Conservation (phyloP, 2,797 vertebrate genomes). For the Tympanoctomys barrerae region DNA sequence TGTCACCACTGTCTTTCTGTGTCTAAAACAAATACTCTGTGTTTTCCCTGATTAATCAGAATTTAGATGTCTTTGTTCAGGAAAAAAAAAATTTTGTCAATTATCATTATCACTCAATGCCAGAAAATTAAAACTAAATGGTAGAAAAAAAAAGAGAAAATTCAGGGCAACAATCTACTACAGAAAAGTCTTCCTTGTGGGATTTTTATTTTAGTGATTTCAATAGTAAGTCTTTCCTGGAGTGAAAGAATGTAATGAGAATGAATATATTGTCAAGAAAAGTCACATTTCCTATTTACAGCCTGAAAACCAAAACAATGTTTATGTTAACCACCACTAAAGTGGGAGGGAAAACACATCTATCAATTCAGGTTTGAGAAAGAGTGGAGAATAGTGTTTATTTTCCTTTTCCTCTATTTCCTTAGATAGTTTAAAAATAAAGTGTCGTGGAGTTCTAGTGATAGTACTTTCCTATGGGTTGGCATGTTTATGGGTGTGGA, state of each 20-base stretch:
- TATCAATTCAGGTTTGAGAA: neutral
- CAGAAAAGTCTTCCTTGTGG: conserved; percentile 8
- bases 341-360: neutral
- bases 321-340: neutral
- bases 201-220: conserved; percentile 4
- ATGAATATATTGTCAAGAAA: conserved; percentile 16
- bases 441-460: rapidly evolving
- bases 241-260: conserved; percentile 57
- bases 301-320: conserved; percentile 7
- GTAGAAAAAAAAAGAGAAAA: conserved; percentile 31
- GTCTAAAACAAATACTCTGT: neutral
- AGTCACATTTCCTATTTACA: conserved; percentile 17
- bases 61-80: conserved; percentile 44
- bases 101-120: conserved; percentile 61
- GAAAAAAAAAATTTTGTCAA: conserved; percentile 37
- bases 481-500: neutral
- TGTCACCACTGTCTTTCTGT: neutral
- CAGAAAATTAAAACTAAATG: conserved; percentile 51
- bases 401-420: neutral
- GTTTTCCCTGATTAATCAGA: conserved; percentile 44
- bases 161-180: neutral
- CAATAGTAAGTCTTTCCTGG: conserved; percentile 5
- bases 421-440: neutral
- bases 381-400: neutral
- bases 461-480: rapidly evolving